Evolutionary conservation across 1,140 invertebrate genomes (phyloP).

Genomic region (Metopolophium dirhodum): DNA sequence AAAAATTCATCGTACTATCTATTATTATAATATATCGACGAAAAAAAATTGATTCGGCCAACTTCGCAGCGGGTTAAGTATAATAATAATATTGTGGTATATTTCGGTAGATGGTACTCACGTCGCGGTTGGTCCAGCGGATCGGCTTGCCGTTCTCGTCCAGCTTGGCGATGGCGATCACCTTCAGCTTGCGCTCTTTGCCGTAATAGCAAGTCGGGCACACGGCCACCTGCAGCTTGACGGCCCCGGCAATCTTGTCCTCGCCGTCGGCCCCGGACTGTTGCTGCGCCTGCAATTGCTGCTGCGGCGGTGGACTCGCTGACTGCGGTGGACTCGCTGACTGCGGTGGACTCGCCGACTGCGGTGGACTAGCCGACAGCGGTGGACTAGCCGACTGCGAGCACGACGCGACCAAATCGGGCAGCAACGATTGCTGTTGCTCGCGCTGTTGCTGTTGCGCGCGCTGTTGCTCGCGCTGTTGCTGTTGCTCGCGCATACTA

Average conservation of each 20-base stretch:
- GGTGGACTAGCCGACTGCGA: neutral
- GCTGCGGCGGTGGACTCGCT: neutral
- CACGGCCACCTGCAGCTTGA: neutral
- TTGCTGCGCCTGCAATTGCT: neutral
- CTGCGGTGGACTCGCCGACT: neutral
- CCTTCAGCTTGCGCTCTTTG: slow-evolving; percentile 3
- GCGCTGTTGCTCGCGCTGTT: neutral
- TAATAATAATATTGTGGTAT: no score
- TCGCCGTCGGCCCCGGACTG: neutral
- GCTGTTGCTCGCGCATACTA: neutral
- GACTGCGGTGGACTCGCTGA: no score
- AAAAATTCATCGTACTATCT: neutral
- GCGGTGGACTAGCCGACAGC: neutral
- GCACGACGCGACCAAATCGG: slow-evolving; percentile 27
- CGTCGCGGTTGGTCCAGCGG: neutral
- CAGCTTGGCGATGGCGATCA: neutral
- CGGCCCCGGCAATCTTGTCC: neutral
- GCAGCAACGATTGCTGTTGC: neutral
- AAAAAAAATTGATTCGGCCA: neutral
- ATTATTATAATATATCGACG: neutral
- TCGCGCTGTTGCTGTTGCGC: neutral
- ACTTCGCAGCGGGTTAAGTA: neutral
- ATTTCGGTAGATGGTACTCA: neutral
- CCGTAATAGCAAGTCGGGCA: neutral
- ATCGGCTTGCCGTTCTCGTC: neutral